A percentile compares a stretch with the other conserved stretches of the same genome.
Evolutionary conservation across 2,797 vertebrate species (phyloP).

Genomic region (Cynodonichthys magdalenae): DNA sequence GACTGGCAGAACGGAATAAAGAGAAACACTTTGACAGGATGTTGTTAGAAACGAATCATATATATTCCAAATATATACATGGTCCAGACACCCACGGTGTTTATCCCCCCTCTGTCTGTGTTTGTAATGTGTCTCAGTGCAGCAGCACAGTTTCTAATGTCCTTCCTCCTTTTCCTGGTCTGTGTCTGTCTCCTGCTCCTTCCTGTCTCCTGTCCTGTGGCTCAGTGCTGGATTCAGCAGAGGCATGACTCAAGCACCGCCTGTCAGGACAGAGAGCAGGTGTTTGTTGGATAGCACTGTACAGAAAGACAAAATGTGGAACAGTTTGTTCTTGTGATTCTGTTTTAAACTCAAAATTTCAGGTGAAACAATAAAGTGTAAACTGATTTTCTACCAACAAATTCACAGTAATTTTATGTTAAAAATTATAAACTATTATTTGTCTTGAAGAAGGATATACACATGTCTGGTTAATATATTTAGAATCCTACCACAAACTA

Average conservation of each 20-base stretch:
- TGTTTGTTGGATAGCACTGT: slow-evolving; percentile 68
- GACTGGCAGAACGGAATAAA: slow-evolving; percentile 63
- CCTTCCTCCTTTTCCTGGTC: not conserved
- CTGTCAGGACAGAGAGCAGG: slow-evolving; percentile 63
- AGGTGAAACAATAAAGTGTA: too few species aligned
- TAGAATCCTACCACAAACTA: slow-evolving; percentile 26
- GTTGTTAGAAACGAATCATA: slow-evolving; percentile 42
- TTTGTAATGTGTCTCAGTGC: slow-evolving; percentile 15
- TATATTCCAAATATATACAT: slow-evolving; percentile 26
- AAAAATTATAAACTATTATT: not conserved
- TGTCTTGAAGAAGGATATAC: not conserved
- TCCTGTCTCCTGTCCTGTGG: slow-evolving; percentile 31
- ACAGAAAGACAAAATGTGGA: slow-evolving; percentile 55
- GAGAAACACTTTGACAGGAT: slow-evolving; percentile 34
- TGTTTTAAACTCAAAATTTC: not conserved
- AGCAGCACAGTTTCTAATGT: slow-evolving; percentile 13
- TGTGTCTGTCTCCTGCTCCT: not conserved
- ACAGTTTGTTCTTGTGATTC: slow-evolving; percentile 18
- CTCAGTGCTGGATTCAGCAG: slow-evolving; percentile 58
- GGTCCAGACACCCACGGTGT: slow-evolving; percentile 22
- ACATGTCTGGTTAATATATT: slow-evolving; percentile 51
- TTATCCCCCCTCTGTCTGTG: slow-evolving; percentile 8
- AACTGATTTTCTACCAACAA: too few species aligned
- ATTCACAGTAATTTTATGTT: not conserved
- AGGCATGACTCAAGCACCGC: slow-evolving; percentile 70